Conservation (phyloP, 2,888 invertebrate genomes). For the Prionchulus punctatus region DNA sequence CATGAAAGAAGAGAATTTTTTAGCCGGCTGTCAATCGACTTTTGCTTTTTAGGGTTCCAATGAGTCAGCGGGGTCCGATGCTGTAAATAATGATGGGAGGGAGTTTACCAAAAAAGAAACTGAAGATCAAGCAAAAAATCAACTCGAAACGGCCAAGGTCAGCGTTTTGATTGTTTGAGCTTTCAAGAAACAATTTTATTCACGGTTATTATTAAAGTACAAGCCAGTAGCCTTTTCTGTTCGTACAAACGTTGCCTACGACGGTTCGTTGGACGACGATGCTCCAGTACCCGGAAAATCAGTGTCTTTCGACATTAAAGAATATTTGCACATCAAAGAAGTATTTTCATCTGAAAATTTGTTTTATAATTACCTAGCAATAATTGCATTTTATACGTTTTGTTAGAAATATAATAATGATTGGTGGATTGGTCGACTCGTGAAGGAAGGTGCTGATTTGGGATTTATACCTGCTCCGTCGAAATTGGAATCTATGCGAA, state of each 20-base stretch:
- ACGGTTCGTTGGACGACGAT: slow-evolving; percentile 85
- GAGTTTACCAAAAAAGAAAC: no score
- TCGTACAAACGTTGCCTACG: slow-evolving; percentile 91
- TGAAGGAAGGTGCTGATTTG: slow-evolving; percentile 91
- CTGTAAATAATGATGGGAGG: no score
- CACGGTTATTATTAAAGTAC: slow-evolving; percentile 42
- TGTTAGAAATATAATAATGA: slow-evolving; percentile 92
- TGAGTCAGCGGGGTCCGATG: no score
- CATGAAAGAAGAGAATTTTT: no score
- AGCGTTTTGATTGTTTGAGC: no score
- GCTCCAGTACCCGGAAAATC: slow-evolving; percentile 89
- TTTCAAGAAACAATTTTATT: background rate
- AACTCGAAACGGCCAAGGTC: slow-evolving; percentile 70
- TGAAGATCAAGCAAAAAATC: slow-evolving; percentile 86
- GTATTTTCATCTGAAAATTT: slow-evolving; percentile 41
- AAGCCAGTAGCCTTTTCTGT: slow-evolving; percentile 98
- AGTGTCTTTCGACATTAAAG: slow-evolving; percentile 83
- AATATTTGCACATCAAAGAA: slow-evolving; percentile 89
- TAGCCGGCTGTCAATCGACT: no score
- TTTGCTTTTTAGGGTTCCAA: no score
- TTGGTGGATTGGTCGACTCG: slow-evolving; percentile 99
- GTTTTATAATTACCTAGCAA: background rate
- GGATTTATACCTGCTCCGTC: slow-evolving; percentile 98
- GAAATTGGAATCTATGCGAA: slow-evolving; percentile 79
- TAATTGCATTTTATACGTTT: slow-evolving; percentile 24